A percentile compares a stretch with the other conserved stretches of the same genome.
Conservation (phyloP, 2,113 vertebrate genomes). For the Varanus salvator region DNA sequence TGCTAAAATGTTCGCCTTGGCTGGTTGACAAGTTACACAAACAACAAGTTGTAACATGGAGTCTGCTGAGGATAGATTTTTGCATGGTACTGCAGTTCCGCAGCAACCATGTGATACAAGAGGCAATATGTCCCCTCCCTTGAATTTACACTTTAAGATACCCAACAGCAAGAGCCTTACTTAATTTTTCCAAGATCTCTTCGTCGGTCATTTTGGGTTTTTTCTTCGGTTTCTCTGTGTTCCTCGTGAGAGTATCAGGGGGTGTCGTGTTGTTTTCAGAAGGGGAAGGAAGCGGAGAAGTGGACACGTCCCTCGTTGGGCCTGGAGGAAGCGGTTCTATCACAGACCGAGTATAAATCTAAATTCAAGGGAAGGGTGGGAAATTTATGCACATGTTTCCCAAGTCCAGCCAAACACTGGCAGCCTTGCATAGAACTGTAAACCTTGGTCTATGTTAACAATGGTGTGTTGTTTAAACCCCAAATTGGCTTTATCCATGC, state of each 20-base stretch:
- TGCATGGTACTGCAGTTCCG: background rate
- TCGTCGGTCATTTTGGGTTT: conserved; percentile 98
- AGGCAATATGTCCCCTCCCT: background rate
- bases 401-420: background rate
- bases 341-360: conserved; percentile 97
- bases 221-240: conserved; percentile 90
- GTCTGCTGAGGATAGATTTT: background rate
- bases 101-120: background rate
- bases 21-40: background rate
- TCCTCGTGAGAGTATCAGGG: conserved; percentile 80
- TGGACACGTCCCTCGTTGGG: conserved; percentile 89
- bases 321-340: conserved; percentile 89
- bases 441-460: too few species aligned
- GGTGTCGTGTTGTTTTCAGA: conserved; percentile 76
- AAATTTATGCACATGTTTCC: background rate
- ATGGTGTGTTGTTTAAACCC: too few species aligned
- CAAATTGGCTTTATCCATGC: too few species aligned
- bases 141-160: background rate
- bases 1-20: conserved; percentile 12
- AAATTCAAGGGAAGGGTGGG: conserved; percentile 45
- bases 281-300: conserved; percentile 86
- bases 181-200: conserved; percentile 96
- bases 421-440: too few species aligned
- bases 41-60: rapidly evolving
- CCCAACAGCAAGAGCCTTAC: conserved; percentile 72